Evolutionary conservation across 2,113 vertebrate genomes (phyloP), one percentile per base, ranked within the genome.

Genomic region (Pachycephala philippinensis): DNA sequence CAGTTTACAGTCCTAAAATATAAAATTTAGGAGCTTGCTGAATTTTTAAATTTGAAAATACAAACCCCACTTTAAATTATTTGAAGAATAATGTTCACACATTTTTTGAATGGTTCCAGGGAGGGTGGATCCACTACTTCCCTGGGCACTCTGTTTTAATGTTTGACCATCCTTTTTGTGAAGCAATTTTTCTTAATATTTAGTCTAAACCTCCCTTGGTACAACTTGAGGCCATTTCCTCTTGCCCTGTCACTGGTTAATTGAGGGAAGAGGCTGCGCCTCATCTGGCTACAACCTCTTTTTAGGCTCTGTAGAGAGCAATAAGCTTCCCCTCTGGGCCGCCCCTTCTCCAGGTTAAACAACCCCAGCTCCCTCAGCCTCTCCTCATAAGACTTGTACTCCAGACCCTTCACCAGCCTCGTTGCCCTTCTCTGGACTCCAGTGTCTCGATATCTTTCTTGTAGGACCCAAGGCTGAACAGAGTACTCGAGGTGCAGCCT

Each of bases 291-390:
- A n/a, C 57, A 68, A 26, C 6, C 33, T 53, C 60, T 9, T 47
- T 47, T 40, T 45, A 60, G 42, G 20, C 26, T 30, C 23, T 31
- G 6, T 72, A 27, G 50, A 64, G 13, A 27, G 28, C 0, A 0
- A 21, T 21, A 40, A 24, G 3, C 13, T 45, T 42, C 24, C 24
- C 28, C 39, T 23, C 28, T 28, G 11, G 7, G 13, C 39, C 52
- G 74, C 15, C 16, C 37, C 11, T 66, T 45, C 33, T 53, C 15
- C 13, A 26, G 37, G 16, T 5, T 45, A 39, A 75, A 45, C 15
- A 60, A 40, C 2, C 4, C 33, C 52, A 81, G 15, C 44, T 66
- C 27, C 37, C 33, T 68, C 53, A 68, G 15, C 5, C 1, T 1
- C 19, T 74, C 33, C 13, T 30, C 12, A 8, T 8, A 30, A 20